phyloP scores from a whole-genome alignment of 2,113 vertebrate genomes.

The Python bivittatus region DNA sequence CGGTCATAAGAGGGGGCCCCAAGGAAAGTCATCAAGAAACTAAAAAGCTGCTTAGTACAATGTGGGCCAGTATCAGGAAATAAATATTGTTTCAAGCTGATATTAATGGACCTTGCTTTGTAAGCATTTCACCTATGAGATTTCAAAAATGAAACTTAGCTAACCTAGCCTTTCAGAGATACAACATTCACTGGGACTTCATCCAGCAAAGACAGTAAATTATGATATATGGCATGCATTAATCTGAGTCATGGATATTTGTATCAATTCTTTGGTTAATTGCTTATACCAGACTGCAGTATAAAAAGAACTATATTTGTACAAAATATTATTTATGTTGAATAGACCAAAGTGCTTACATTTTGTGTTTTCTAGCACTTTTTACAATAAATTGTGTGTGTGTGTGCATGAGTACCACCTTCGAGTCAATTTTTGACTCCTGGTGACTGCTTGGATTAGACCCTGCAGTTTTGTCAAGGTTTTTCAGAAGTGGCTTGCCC shows the following conservation, averaged over 20 bases:
- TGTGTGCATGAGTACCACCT: neutral
- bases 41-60: neutral
- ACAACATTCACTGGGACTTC: neutral
- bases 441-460: neutral
- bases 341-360: neutral
- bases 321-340: neutral
- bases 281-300: neutral
- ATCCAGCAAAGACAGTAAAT: neutral
- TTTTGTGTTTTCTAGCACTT: neutral
- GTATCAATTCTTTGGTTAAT: neutral
- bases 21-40: neutral
- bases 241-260: neutral
- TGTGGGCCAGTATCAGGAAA: neutral
- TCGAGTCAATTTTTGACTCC: neutral
- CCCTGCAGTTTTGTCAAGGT: neutral
- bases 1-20: constrained; percentile 36
- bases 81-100: neutral
- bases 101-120: neutral
- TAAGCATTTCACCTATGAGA: neutral
- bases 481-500: neutral
- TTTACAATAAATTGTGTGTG: neutral
- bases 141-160: neutral
- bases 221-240: neutral
- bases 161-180: neutral
- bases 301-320: neutral